phyloP scores from a whole-genome alignment of 2,888 invertebrate species.

The Tubulanus polymorphus region DNA sequence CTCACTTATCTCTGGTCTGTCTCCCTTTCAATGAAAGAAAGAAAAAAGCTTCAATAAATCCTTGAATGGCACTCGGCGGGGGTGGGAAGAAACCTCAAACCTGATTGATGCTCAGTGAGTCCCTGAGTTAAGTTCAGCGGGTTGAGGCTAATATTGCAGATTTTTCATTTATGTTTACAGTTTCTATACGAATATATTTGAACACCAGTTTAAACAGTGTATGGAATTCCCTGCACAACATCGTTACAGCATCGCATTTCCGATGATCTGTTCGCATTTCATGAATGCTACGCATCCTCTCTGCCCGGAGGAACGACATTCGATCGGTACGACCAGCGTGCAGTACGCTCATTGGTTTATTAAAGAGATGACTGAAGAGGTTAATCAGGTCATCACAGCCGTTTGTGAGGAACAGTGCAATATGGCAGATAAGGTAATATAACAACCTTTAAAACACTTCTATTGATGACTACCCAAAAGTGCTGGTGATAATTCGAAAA shows the following conservation, averaged over 20 bases:
- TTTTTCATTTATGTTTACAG: constrained; percentile 43
- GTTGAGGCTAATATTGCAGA: not conserved
- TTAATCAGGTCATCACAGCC: constrained; percentile 93
- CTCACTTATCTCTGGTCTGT: too few relatives aligned
- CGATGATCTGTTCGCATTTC: constrained; percentile 95
- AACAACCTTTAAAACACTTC: too few relatives aligned
- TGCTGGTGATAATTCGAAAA: too few relatives aligned
- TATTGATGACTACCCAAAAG: too few relatives aligned
- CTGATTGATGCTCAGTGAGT: constrained; percentile 11
- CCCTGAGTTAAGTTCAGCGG: not conserved
- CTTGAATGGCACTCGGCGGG: not conserved
- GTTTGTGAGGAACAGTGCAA: constrained; percentile 98
- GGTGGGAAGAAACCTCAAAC: constrained; percentile 7
- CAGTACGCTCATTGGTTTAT: constrained; percentile 91
- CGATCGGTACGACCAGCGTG: constrained; percentile 89
- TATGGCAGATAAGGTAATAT: constrained; percentile 83
- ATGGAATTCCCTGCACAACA: constrained; percentile 94
- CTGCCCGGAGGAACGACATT: constrained; percentile 97
- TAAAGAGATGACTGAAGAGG: constrained; percentile 98
- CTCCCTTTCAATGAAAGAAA: too few relatives aligned
- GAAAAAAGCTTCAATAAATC: too few relatives aligned
- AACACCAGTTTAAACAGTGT: constrained; percentile 98
- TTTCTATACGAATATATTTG: constrained; percentile 94
- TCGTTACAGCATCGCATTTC: constrained; percentile 95
- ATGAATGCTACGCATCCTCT: constrained; percentile 96